Evolutionary conservation across 2,888 invertebrate species (phyloP).

Genomic region (Nudaria mundana): DNA sequence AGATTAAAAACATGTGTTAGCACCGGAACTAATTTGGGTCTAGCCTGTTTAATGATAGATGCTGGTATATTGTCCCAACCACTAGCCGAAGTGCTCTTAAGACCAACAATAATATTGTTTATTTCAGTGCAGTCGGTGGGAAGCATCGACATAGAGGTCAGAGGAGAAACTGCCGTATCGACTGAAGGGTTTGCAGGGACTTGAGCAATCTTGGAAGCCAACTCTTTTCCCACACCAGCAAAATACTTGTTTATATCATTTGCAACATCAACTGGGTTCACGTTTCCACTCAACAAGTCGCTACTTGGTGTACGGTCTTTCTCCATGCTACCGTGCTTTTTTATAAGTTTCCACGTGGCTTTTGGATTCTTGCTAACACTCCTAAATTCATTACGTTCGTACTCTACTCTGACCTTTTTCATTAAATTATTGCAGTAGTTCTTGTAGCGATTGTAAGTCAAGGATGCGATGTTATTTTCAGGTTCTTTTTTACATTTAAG

Average conservation of each 20-base stretch:
- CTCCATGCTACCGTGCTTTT: neutral
- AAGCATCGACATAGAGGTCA: neutral
- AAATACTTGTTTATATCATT: neutral
- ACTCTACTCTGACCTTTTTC: neutral
- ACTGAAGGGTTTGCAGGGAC: neutral
- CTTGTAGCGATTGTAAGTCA: neutral
- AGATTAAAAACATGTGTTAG: neutral
- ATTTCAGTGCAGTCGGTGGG: neutral
- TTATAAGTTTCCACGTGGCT: neutral
- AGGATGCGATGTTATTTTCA: neutral
- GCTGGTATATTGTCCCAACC: neutral
- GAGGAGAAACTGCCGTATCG: neutral
- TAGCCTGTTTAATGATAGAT: neutral
- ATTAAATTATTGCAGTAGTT: neutral
- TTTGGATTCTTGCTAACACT: neutral
- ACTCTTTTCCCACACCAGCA: neutral
- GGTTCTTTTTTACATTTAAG: neutral
- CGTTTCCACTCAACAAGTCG: too few relatives aligned
- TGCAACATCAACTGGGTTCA: neutral
- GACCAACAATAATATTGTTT: neutral
- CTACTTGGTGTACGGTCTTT: neutral
- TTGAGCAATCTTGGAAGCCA: neutral
- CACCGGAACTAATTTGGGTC: neutral
- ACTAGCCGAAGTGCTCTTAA: neutral
- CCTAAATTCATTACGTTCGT: neutral